Percentiles rank a stretch among this genome's conserved stretches.
Evolutionary conservation across 37 sponge, comb jelly and placozoan genomes (phyloP).

Genomic region (Cladorhizidae sp.): DNA sequence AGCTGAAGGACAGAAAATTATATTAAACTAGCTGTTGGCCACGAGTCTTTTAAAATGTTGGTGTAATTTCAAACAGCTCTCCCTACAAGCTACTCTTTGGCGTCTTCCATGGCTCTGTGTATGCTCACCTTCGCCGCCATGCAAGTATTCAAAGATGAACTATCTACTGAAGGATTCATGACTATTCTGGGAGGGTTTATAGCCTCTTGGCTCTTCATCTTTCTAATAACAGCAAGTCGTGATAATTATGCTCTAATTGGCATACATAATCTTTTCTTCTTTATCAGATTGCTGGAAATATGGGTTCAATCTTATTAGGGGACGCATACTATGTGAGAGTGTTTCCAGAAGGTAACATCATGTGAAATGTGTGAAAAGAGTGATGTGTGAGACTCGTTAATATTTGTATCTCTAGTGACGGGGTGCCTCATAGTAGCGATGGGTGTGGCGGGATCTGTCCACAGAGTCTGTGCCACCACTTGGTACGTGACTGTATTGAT

Average conservation of each 20-base stretch:
- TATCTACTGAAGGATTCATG: slow-evolving; percentile 52
- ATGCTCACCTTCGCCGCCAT: slow-evolving; percentile 81
- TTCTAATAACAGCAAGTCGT: slow-evolving; percentile 71
- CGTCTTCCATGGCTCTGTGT: slow-evolving; percentile 58
- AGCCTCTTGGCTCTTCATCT: slow-evolving; percentile 83
- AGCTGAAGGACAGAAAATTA: too few relatives aligned
- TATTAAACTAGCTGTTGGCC: too few relatives aligned
- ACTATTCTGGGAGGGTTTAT: slow-evolving; percentile 82
- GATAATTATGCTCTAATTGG: slow-evolving; percentile 15
- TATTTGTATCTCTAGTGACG: slow-evolving; percentile 33
- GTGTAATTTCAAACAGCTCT: slow-evolving; percentile 37
- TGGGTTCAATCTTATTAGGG: slow-evolving; percentile 42
- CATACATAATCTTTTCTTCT: background rate
- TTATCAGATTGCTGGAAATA: slow-evolving; percentile 62
- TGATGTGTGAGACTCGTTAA: background rate
- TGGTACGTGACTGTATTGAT: slow-evolving; percentile 49
- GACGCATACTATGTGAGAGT: slow-evolving; percentile 50
- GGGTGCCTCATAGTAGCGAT: slow-evolving; percentile 48
- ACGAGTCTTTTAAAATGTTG: too few relatives aligned
- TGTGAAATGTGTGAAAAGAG: background rate
- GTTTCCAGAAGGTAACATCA: slow-evolving; percentile 73
- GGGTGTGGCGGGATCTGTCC: slow-evolving; percentile 71
- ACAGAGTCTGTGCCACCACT: slow-evolving; percentile 81
- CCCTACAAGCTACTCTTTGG: slow-evolving; percentile 58
- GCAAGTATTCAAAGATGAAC: slow-evolving; percentile 80